These are phyloP conservation scores for Peromyscus polionotus DNA, from an alignment of 2,113 vertebrate genomes.

Conservation along the genomic window DNA sequence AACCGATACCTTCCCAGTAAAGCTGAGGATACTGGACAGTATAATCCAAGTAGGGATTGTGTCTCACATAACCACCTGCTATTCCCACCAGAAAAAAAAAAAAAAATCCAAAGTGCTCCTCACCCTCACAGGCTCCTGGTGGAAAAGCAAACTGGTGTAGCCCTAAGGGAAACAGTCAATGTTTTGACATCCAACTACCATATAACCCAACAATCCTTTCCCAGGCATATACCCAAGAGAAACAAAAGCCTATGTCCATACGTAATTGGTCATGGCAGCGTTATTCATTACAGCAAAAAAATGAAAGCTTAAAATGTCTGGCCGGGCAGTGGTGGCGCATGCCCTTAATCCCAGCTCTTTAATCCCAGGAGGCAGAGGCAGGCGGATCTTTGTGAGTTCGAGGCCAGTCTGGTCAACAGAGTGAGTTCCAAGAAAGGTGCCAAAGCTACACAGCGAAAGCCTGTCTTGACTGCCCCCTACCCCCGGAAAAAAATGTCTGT, in stretches of 20 bases:
- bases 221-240: background rate
- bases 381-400: too few relatives aligned
- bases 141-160: background rate
- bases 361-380: too few relatives aligned
- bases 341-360: too few relatives aligned
- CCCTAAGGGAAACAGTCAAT: background rate
- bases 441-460: too few relatives aligned
- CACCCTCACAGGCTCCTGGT: background rate
- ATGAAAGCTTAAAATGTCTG: too few relatives aligned
- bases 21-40: background rate
- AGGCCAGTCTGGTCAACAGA: too few relatives aligned
- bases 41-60: background rate
- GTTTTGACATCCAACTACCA: background rate
- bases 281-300: background rate
- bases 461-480: too few relatives aligned
- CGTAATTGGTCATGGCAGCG: background rate
- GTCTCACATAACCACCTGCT: background rate
- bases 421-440: too few relatives aligned
- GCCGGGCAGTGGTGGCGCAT: too few relatives aligned
- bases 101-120: background rate
- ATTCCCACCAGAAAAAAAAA: background rate
- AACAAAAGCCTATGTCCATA: background rate
- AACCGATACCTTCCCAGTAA: background rate
- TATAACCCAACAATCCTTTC: background rate
- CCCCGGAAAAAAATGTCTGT: background rate